Percentiles rank a stretch among this genome's conserved stretches.
Conservation (phyloP, 2,888 invertebrate species). For the Smittia aterrima region DNA sequence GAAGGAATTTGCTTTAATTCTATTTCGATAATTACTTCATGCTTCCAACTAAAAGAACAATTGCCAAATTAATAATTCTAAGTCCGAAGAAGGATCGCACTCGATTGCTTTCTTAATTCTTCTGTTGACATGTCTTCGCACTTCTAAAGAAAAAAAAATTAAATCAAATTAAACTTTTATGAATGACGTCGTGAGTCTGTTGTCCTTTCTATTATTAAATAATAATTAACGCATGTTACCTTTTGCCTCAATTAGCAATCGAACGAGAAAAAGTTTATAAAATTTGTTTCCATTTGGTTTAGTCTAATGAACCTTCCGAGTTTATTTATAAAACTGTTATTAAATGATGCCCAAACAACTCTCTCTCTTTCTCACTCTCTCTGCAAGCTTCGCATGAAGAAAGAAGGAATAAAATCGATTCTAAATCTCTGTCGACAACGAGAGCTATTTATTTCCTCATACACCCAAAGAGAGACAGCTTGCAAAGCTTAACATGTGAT, state of each 20-base stretch:
- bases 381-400: neutral
- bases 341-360: neutral
- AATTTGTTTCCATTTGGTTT: neutral
- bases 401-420: neutral
- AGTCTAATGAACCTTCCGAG: neutral
- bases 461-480: constrained; percentile 1
- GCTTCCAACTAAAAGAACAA: constrained; percentile 38
- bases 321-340: constrained; percentile 5
- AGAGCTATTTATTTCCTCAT: constrained; percentile 7
- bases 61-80: constrained; percentile 40
- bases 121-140: no score
- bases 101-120: neutral
- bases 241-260: neutral
- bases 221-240: neutral
- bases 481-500: constrained; percentile 25
- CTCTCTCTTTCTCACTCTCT: neutral
- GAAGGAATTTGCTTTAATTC: constrained; percentile 30
- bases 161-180: no score
- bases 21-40: constrained; percentile 42
- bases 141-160: neutral
- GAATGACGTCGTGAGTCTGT: no score
- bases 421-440: neutral
- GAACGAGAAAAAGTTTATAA: neutral
- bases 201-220: neutral
- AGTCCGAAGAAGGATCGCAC: neutral